phyloP scores from a whole-genome alignment of 2,888 invertebrate genomes.

The Clostera curtula region DNA sequence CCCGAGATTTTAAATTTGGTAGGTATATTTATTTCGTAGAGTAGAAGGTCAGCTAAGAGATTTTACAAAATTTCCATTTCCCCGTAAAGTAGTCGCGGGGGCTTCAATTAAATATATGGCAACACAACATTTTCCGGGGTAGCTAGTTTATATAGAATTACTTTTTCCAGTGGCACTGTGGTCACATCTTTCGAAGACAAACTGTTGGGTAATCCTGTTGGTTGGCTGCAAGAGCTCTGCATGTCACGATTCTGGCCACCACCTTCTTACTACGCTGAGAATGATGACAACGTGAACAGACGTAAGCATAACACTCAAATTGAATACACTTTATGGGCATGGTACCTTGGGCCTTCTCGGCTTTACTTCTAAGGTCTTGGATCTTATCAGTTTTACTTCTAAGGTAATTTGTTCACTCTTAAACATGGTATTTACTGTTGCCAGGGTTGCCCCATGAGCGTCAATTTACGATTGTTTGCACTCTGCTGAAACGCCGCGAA shows the following conservation, averaged over 20 bases:
- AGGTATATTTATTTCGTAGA: too few species aligned
- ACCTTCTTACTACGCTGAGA: constrained; percentile 92
- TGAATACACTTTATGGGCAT: too few species aligned
- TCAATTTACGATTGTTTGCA: constrained; percentile 94
- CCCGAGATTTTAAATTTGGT: too few species aligned
- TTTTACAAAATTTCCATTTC: too few species aligned
- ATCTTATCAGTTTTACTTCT: too few species aligned
- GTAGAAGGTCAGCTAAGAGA: too few species aligned
- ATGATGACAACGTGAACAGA: constrained; percentile 78
- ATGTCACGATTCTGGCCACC: constrained; percentile 97
- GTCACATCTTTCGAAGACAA: constrained; percentile 84
- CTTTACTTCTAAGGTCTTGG: too few species aligned
- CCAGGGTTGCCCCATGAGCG: constrained; percentile 92
- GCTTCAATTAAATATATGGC: too few species aligned
- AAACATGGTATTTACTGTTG: constrained; percentile 8
- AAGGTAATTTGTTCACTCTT: neutral
- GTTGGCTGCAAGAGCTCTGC: constrained; percentile 95
- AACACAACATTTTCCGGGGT: too few species aligned
- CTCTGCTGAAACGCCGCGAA: constrained; percentile 89
- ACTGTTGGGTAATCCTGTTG: constrained; percentile 94
- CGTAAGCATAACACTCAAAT: too few species aligned
- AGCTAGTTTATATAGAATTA: neutral
- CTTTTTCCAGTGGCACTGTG: constrained; percentile 54
- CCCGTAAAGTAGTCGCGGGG: too few species aligned
- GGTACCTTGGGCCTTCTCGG: too few species aligned